phyloP scores from a whole-genome alignment of 2,113 vertebrate species.

The Actinemys pallida region DNA sequence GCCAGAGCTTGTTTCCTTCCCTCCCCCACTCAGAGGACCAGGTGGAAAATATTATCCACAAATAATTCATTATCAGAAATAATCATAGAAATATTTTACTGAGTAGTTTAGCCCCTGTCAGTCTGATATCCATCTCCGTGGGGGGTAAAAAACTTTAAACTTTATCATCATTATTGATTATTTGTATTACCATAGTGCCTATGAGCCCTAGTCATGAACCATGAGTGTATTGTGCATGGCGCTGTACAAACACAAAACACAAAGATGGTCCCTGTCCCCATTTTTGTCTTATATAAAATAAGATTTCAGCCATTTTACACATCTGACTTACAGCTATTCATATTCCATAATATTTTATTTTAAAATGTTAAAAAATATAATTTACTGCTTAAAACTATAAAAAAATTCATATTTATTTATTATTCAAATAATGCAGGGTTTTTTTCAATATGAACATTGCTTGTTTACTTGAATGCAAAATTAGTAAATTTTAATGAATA shows the following conservation, averaged over 20 bases:
- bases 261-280: neutral
- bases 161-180: neutral
- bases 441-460: neutral
- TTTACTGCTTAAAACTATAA: neutral
- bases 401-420: neutral
- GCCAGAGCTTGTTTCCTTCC: neutral
- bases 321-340: neutral
- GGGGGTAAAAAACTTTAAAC: neutral
- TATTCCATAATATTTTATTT: neutral
- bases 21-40: neutral
- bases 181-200: neutral
- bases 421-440: neutral
- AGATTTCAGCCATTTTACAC: neutral
- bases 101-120: neutral
- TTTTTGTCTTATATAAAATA: conserved; percentile 4
- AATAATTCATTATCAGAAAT: neutral
- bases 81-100: neutral
- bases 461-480: rapidly evolving
- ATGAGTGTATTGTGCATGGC: neutral
- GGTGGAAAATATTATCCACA: conserved; percentile 1
- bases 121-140: neutral
- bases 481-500: rapidly evolving
- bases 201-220: neutral
- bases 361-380: neutral
- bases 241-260: neutral